Base-by-base conservation (phyloP, 2,888 invertebrate genomes). In the Drosophila mimica region DNA sequence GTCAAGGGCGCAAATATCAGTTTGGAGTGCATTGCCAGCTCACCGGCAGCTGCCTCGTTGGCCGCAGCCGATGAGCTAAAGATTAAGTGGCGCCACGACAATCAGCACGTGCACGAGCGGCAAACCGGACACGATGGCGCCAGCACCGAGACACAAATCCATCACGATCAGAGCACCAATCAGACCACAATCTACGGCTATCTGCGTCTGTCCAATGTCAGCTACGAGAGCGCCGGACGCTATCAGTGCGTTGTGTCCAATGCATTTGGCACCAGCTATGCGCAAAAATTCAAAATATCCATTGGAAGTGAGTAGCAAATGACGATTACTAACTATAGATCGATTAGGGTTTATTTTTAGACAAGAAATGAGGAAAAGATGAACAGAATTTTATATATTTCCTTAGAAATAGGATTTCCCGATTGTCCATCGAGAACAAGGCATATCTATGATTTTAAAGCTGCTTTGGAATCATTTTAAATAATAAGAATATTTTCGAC, bases 161-260 rank as follows among this genome's bases (percentile, higher is more conserved):
- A 87, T 69, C 91, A 91, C 53, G 91, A 91, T 52, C 79, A 88
- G 36, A 75, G 72, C 34, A 91, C 81, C 17, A 92, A 96, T 70
- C 94, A 95, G 74, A 95, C 95, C 2, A 94, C 95, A 79, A 96
- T 95, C 49, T 95, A 96, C 49, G 97, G 98, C 25, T 94, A 95
- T 61, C 94, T 99, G 65, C 94, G 95, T 59, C 94, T 99, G 75
- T 94, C 94, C 43, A 96, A 96, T 92, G 96, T 98, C 13, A 96
- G 96, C 61, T 96, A 97, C 93, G 94, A 95, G 49, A 96, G 98
- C 92, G 96, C 96, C 71, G 99, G 98, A 1, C 95, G 95, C 92
- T 99, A 99, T 93, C 98, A 99, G 93, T 99, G 99, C 94, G 95
- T 98, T 76, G 97, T 98, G 13, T 96, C 96, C 20, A 99, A 99